Base-by-base conservation (phyloP, 35 echinoderm and acorn worm genomes). In the Antedon bifida region DNA sequence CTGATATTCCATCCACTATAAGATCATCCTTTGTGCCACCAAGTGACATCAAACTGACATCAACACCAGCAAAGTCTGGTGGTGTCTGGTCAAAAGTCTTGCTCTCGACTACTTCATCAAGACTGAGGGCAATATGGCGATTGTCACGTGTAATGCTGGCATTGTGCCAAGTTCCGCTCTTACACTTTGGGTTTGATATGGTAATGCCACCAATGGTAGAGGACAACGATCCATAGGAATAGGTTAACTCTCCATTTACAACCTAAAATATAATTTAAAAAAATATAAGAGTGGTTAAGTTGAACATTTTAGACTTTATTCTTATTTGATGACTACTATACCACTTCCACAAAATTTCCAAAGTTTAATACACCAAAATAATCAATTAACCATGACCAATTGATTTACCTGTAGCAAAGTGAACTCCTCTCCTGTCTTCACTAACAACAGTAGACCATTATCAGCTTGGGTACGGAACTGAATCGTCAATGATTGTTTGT, bases 91-190 rank as follows among this genome's bases (percentile, higher is more conserved):
- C 73, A 64, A 99, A 99, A 16, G 35, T 85, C 74, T 86, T 76
- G 0, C 82, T 82, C 36, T 89, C 86, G 19, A 30, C 36, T 8
- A 30, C 31, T 19, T 85, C 87, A 83, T 92, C 90, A 10, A 88
- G 34, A 30, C 76, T 46, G 11, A 99, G 55, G 1, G 88, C 86
- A 75, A 99, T 64, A 9, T 77, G 78, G 3, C 32, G 76, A 29
- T 77, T 87, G 0, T 90, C 85, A 11, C 78, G 83, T 8, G 34
- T 34, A 8, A 99, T 64, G 12, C 81, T 92, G 78, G 92, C 38
- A 34, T 88, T 99, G 39, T 99, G 95, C 95, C 95, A 99, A 5
- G 74, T 29, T 42, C 91, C 84, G 77, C 88, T 86, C 30, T 35
- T 39, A 14, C 82, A 46, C 13, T 73, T 39, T 30, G 46, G 77